Conservation (phyloP, 2,888 invertebrate genomes). For the Agonopterix arenella region DNA sequence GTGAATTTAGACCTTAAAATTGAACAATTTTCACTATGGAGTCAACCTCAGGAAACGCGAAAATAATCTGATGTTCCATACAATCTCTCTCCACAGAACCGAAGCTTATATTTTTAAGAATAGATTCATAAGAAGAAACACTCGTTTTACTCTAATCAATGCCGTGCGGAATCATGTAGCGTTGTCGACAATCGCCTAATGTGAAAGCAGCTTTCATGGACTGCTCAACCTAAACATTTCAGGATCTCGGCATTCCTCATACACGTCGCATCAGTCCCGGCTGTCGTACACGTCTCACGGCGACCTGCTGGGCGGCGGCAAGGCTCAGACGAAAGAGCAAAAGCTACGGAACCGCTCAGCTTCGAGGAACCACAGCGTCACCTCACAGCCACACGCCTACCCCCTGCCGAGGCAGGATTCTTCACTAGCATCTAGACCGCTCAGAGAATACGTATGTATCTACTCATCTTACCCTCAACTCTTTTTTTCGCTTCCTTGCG, state of each 20-base stretch:
- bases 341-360: constrained; percentile 85
- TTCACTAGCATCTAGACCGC: constrained; percentile 79
- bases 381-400: constrained; percentile 75
- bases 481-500: too few relatives aligned
- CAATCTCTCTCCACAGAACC: too few relatives aligned
- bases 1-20: too few relatives aligned
- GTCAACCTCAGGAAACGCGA: too few relatives aligned
- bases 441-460: constrained; percentile 83
- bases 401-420: constrained; percentile 70
- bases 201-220: too few relatives aligned
- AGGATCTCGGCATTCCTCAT: constrained; percentile 95
- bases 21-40: too few relatives aligned
- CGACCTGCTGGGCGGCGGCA: constrained; percentile 87
- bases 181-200: too few relatives aligned
- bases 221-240: constrained; percentile 17
- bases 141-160: too few relatives aligned
- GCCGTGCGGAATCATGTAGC: too few relatives aligned
- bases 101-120: too few relatives aligned
- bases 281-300: constrained; percentile 96
- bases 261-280: constrained; percentile 95
- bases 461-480: background rate
- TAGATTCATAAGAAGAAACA: too few relatives aligned
- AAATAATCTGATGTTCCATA: too few relatives aligned
- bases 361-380: constrained; percentile 82
- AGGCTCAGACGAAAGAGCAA: constrained; percentile 90